A percentile compares a stretch with the other conserved stretches of the same genome.
phyloP scores from a whole-genome alignment of 2,113 vertebrate species.

The Shinisaurus crocodilurus region DNA sequence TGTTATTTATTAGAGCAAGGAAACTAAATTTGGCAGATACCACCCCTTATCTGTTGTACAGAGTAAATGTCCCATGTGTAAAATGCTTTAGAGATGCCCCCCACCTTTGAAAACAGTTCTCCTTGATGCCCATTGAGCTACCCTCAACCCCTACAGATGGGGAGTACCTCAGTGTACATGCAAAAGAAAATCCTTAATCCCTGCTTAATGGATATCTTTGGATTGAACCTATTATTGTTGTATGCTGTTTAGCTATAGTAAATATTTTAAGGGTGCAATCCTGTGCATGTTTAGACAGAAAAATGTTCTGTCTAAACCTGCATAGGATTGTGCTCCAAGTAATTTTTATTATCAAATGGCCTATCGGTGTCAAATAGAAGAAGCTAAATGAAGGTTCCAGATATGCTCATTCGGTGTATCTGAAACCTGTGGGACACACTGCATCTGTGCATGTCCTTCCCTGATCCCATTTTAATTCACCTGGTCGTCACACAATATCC shows the following conservation, averaged over 20 bases:
- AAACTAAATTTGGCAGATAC: constrained; percentile 7
- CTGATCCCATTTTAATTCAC: neutral
- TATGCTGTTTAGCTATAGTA: neutral
- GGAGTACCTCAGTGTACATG: neutral
- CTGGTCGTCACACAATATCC: too few relatives aligned
- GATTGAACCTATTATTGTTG: neutral
- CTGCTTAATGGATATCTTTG: neutral
- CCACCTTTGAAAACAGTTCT: neutral
- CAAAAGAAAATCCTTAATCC: neutral
- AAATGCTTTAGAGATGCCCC: neutral
- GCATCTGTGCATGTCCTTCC: too few relatives aligned
- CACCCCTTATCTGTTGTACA: neutral
- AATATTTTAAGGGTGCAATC: neutral
- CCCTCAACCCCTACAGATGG: neutral
- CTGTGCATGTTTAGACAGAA: too few relatives aligned
- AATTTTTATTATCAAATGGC: neutral
- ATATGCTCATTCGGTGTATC: neutral
- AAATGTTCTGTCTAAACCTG: too few relatives aligned
- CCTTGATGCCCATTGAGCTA: neutral
- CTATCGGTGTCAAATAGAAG: neutral
- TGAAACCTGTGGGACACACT: neutral
- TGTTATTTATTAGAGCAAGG: constrained; percentile 17
- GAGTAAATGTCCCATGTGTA: neutral
- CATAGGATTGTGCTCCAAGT: too few relatives aligned
- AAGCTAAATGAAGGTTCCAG: neutral